Base-by-base conservation (phyloP, 2,797 vertebrate genomes). In the Sebastes elongatus region DNA sequence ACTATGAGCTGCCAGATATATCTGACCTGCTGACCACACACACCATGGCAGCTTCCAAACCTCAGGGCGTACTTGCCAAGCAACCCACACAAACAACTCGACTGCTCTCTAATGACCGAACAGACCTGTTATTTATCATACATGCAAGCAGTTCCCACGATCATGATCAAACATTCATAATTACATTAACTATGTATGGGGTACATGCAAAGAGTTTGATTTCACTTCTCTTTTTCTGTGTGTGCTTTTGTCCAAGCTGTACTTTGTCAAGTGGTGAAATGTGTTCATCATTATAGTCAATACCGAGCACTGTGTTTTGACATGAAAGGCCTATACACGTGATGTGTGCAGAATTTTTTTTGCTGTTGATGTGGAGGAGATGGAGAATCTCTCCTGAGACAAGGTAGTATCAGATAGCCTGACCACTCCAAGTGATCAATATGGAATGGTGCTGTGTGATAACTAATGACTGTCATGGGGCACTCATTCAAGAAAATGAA, bases 401-500 rank as follows among this genome's bases (percentile, higher is more conserved):
- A 77, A 91, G 82, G 77, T 71, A 81, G 23, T 73, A 83, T 84
- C 84, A 69, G 66, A 89, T 67, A 77, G 86, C 74, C 80, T 75
- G 78, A 84, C 86, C 83, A 81, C 85, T 81, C 67, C 33, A 68
- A 78, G 80, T 93, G 86, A 94, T 93, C 92, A 92, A 93, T 93
- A 93, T 80, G 73, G 62, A 76, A 88, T 76, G 84, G 76, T 62
- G 82, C 82, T n/a, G 80, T 25, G 74, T 30, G 76, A 90, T 92
- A 86, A 93, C 79, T 89, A 92, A 93, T 89, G 89, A 87, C 80
- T 61, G 71, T 90, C 79, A 70, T 61, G 52, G 81, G 68, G 78
- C 78, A 88, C 79, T 91, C 83, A 25, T 90, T 93, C 90, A 92
- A 83, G 72, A 91, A 87, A 92, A 92, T 88, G 77, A 87, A 90